Evolutionary conservation across 2,113 vertebrate genomes (phyloP), one percentile per base, ranked within the genome.

Genomic region (Callipepla squamata): DNA sequence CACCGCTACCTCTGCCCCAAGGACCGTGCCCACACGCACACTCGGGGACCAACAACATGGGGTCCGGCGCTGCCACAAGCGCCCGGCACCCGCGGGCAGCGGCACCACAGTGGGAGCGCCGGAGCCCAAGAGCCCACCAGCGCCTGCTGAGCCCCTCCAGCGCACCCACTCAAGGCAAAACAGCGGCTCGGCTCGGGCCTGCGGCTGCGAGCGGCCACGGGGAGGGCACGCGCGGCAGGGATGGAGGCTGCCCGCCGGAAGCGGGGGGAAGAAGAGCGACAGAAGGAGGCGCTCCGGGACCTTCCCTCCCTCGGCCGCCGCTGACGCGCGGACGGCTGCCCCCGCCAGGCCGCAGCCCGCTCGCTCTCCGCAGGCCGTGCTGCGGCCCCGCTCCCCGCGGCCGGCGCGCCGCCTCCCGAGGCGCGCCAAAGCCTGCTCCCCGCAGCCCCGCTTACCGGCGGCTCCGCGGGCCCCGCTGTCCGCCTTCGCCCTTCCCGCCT

Each of bases 21-120:
- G 25, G 5, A 5, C 2, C 74, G 3, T 3, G 9, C 18, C 58
- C 3, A 4, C 26, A 36, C 0, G 18, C 69, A 16, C 28, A 11
- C 53, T 53, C 51, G 7, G 26, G 51, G 15, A 30, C 26, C 51
- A 53, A 53, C 51, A 53, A 17, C 51, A 53, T 8, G 51, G 51
- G 51, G 16, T 28, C 51, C 14, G 6, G 38, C 28, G 19, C 53
- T 4, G 72, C 32, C 5, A 23, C 11, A 36, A 17, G 9, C 23
- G 20, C 40, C 51, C 6, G 34, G 4, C 61, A 62, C 8, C 23
- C 4, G 9, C 51, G 51, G 51, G 28, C 9, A 53, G 51, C 51
- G 15, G 51, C 28, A 53, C 9, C 51, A 14, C 51, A 53, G 14
- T 9, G 51, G 26, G 30, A 17, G 51, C 26, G 26, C 51, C 26